These are phyloP conservation scores for Lucinisca nassula DNA, from an alignment of 2,888 invertebrate species.

Conservation along the genomic window DNA sequence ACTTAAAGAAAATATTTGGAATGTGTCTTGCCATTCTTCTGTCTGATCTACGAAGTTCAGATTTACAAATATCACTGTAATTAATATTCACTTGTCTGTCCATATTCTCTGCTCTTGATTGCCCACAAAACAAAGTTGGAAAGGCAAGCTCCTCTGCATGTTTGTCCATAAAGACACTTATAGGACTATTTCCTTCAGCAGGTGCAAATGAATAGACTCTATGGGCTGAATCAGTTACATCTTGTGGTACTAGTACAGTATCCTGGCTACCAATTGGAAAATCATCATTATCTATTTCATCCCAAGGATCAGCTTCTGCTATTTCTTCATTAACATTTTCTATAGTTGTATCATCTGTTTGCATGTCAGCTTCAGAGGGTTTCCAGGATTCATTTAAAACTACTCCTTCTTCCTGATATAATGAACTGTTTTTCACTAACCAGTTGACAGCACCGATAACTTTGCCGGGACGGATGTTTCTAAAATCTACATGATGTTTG, in stretches of 20 bases:
- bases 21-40: constrained; percentile 42
- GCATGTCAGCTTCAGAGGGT: background rate
- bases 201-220: constrained; percentile 44
- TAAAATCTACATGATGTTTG: background rate
- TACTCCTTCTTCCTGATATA: constrained; percentile 6
- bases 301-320: background rate
- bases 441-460: background rate
- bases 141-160: constrained; percentile 59
- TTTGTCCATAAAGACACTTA: constrained; percentile 61
- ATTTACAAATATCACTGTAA: constrained; percentile 51
- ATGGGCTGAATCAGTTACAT: background rate
- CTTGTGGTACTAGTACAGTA: background rate
- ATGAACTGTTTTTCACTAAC: background rate
- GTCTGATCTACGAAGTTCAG: constrained; percentile 47
- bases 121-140: constrained; percentile 64
- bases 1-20: constrained; percentile 59
- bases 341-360: background rate
- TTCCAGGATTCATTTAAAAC: background rate
- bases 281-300: background rate
- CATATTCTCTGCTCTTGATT: constrained; percentile 34
- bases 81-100: constrained; percentile 41
- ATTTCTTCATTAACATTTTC: background rate
- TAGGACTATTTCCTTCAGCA: constrained; percentile 53
- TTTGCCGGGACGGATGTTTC: background rate
- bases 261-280: background rate